A percentile compares a stretch with the other conserved stretches of the same genome.
Evolutionary conservation across 2,888 invertebrate genomes (phyloP).

Genomic region (Tetramorium bicarinatum): DNA sequence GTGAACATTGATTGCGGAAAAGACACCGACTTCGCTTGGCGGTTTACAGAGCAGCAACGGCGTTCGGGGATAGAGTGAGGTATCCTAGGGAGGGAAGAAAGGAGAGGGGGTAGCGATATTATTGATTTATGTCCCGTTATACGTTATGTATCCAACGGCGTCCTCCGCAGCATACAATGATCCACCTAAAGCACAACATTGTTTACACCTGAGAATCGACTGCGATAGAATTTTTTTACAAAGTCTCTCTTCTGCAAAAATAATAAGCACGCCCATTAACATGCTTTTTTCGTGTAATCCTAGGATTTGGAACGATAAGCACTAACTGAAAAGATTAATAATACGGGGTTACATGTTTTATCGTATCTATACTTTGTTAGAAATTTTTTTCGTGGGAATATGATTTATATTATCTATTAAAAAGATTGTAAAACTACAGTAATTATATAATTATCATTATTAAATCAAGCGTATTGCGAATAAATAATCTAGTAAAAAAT

Average conservation of each 20-base stretch:
- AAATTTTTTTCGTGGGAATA: neutral
- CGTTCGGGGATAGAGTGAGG: slow-evolving; percentile 77
- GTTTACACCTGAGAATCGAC: slow-evolving; percentile 34
- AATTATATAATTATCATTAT: neutral
- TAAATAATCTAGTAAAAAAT: neutral
- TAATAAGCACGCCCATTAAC: neutral
- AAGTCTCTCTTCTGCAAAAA: slow-evolving; percentile 1
- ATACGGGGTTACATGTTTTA: neutral
- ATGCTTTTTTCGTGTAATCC: neutral
- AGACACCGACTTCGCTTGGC: slow-evolving; percentile 80
- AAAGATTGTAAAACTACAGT: neutral
- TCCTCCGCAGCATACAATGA: slow-evolving; percentile 78
- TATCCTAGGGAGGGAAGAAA: slow-evolving; percentile 82
- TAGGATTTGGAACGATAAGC: slow-evolving; percentile 2
- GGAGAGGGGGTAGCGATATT: slow-evolving; percentile 87
- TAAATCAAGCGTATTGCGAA: neutral
- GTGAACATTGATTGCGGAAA: slow-evolving; percentile 85
- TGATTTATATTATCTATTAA: neutral
- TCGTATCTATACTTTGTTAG: neutral
- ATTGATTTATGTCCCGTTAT: slow-evolving; percentile 89
- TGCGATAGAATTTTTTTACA: neutral
- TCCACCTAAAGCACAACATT: slow-evolving; percentile 75
- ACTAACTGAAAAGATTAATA: neutral
- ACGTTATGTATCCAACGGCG: slow-evolving; percentile 81
- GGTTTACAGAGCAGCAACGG: slow-evolving; percentile 77